Evolutionary conservation across 2,888 invertebrate species (phyloP), one percentile per base, ranked within the genome.

Genomic region (Watsonalla cultraria): DNA sequence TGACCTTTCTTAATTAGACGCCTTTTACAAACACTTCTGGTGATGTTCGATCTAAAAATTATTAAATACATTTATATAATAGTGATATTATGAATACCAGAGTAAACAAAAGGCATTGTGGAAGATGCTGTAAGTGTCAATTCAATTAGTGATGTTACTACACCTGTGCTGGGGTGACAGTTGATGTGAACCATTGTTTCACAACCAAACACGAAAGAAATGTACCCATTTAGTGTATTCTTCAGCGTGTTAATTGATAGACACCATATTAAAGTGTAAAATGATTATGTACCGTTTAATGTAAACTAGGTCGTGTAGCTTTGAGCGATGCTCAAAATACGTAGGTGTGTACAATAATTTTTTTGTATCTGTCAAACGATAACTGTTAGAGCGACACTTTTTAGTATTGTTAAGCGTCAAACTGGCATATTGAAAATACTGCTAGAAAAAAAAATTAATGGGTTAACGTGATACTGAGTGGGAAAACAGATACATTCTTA

Each of bases 251-350:
- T 56, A 55, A 54, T 55, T 60, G 58, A 55, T 46, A 55, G 56
- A 54, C 47, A 53, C 54, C 45, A 52, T 52, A 56, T 51, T 56
- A 57, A 54, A 54, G 54, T 55, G 55, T 51, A 47, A 47, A 49
- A 56, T 60, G 59, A 62, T 65, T 63, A 68, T 60, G 62, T 64
- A 65, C 68, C 66, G 66, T 65, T 61, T 62, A 64, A 59, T 59
- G 55, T 50, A 57, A 64, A 61, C 64, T 56, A 54, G 58, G 55
- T 56, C 52, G 48, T 59, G 54, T 55, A 55, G 60, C 48, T 55
- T 53, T 39, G 46, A 47, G 45, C 54, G 56, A 62, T 45, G 52
- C 9, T 45, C 51, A 33, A 37, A 14, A 13, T 49, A 15, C 14
- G 49, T 37, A 37, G 51, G 45, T 49, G 33, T 48, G 51, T 33